phyloP scores from a whole-genome alignment of 2,797 vertebrate genomes.

The Melanotaenia boesemani region DNA sequence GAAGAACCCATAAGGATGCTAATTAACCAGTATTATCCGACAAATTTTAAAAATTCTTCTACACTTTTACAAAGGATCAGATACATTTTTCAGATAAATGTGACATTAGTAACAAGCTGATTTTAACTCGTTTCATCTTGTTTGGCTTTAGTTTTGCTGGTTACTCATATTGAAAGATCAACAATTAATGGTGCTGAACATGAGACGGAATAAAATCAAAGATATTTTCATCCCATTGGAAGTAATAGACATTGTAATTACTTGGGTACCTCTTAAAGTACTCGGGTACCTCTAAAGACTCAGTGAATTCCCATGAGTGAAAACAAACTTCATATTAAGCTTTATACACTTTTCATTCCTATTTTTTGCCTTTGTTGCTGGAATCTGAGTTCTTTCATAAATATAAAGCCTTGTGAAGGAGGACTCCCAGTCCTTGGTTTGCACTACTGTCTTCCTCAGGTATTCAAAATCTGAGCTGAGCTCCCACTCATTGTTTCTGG shows the following conservation, averaged over 20 bases:
- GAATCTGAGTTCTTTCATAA: constrained; percentile 5
- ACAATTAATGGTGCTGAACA: background rate
- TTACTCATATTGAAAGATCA: background rate
- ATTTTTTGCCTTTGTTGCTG: background rate
- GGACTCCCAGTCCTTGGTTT: constrained; percentile 11
- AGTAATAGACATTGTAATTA: background rate
- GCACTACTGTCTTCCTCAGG: constrained; percentile 12
- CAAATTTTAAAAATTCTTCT: background rate
- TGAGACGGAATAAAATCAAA: background rate
- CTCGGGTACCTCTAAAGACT: background rate
- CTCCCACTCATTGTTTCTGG: constrained; percentile 67
- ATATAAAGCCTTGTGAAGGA: constrained; percentile 13
- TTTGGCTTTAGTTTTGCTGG: background rate
- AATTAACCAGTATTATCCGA: background rate
- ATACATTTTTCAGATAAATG: constrained; percentile 1
- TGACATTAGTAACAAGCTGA: background rate
- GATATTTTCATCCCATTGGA: background rate
- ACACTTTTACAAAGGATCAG: background rate
- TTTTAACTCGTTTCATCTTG: background rate
- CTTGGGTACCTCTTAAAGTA: background rate
- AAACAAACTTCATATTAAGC: background rate
- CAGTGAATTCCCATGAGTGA: background rate
- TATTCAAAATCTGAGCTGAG: constrained; percentile 51
- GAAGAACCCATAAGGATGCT: background rate
- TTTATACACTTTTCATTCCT: constrained; percentile 3